Conservation (phyloP, 2,797 vertebrate genomes). For the Pithecia hirsuta region DNA sequence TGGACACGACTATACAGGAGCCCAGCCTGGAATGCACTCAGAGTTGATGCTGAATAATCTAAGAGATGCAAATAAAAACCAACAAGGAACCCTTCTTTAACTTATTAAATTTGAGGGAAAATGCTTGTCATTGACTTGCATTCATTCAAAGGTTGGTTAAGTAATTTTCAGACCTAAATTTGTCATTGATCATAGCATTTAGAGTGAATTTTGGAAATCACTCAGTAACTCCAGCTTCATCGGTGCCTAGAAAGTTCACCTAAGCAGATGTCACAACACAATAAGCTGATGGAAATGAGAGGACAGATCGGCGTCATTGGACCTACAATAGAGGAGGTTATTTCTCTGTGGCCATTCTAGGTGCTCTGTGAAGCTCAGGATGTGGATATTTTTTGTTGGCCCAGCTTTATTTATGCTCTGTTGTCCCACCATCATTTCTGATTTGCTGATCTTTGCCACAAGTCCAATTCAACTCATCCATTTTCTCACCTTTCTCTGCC, state of each 20-base stretch:
- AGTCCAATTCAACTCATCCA: neutral
- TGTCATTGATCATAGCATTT: neutral
- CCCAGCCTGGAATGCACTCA: neutral
- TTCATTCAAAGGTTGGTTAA: neutral
- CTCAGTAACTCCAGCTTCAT: neutral
- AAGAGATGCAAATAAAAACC: neutral
- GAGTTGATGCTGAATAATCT: neutral
- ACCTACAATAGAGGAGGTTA: neutral
- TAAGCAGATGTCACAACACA: neutral
- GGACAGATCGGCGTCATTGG: neutral
- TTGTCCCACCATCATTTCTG: neutral
- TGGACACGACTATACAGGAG: neutral
- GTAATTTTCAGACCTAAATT: slow-evolving; percentile 48
- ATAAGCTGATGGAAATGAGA: neutral
- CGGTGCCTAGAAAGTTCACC: neutral
- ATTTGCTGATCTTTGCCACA: neutral
- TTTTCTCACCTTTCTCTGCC: neutral
- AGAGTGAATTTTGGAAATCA: slow-evolving; percentile 49
- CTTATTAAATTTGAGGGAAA: neutral
- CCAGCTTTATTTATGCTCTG: neutral
- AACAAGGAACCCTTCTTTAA: neutral
- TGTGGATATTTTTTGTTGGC: neutral
- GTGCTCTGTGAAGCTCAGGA: neutral
- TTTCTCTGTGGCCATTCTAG: neutral
- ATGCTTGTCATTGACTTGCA: neutral